Percentiles rank a stretch among this genome's conserved stretches.
Evolutionary conservation across 2,113 vertebrate genomes (phyloP).

Genomic region (Nycticorax nycticorax): DNA sequence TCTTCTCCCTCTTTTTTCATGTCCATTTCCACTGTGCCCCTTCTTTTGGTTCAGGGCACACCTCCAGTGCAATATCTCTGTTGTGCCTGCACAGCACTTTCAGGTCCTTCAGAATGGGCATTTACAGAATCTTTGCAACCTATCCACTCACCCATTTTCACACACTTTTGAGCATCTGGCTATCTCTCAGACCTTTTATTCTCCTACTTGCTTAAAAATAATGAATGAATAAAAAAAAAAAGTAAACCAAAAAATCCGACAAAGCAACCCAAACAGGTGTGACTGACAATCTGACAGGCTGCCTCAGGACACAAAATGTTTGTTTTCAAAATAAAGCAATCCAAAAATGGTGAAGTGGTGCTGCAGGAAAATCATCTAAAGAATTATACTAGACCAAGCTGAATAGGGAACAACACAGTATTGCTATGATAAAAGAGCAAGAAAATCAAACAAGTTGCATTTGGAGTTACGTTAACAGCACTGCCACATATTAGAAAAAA

Average conservation of each 20-base stretch:
- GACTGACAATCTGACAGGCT: background rate
- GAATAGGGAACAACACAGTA: background rate
- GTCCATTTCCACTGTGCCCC: background rate
- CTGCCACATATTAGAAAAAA: background rate
- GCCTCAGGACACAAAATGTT: rapidly evolving
- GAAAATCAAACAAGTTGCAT: background rate
- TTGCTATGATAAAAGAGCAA: background rate
- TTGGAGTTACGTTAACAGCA: background rate
- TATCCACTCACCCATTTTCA: background rate
- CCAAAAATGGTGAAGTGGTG: background rate
- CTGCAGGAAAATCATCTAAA: background rate
- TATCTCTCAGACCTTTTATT: background rate
- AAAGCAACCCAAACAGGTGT: background rate
- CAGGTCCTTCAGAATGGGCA: background rate
- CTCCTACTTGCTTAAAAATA: background rate
- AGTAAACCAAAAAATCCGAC: background rate
- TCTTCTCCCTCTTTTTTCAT: background rate
- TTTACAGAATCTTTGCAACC: background rate
- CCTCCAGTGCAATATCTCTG: background rate
- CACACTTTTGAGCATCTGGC: background rate
- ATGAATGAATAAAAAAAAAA: background rate
- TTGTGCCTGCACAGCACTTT: background rate
- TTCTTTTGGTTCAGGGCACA: background rate
- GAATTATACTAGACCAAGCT: background rate
- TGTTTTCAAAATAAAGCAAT: background rate